Conservation (phyloP, 2,113 vertebrate genomes). For the Taurulus bubalis region DNA sequence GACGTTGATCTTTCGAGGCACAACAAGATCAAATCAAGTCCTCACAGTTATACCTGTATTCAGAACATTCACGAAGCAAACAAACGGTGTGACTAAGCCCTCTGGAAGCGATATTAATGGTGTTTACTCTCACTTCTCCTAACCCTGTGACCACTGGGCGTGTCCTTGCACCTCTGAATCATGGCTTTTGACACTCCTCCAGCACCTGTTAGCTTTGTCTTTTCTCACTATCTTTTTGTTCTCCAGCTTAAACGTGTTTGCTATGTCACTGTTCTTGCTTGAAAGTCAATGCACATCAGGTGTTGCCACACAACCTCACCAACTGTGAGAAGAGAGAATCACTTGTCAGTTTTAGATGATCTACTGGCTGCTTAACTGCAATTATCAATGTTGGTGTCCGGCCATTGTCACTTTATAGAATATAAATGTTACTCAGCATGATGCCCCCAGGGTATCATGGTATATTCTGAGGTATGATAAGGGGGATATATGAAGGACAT, state of each 20-base stretch:
- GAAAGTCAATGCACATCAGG: constrained; percentile 30
- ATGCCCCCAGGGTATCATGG: background rate
- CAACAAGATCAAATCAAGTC: constrained; percentile 24
- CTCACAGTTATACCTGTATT: constrained; percentile 23
- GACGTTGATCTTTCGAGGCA: background rate
- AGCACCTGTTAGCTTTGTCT: constrained; percentile 48
- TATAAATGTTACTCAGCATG: background rate
- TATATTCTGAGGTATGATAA: background rate
- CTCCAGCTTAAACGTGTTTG: constrained; percentile 19
- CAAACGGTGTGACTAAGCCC: constrained; percentile 38
- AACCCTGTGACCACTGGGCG: constrained; percentile 59
- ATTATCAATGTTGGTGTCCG: background rate
- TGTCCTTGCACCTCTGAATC: constrained; percentile 67
- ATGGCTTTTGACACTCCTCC: constrained; percentile 57
- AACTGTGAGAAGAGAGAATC: background rate
- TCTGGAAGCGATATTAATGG: constrained; percentile 63
- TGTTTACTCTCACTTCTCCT: constrained; percentile 74
- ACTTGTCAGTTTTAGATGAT: constrained; percentile 17
- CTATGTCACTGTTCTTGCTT: constrained; percentile 15
- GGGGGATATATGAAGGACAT: constrained; percentile 11
- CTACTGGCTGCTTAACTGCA: constrained; percentile 16
- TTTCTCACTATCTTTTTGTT: constrained; percentile 49
- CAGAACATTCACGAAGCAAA: constrained; percentile 51
- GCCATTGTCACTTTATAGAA: constrained; percentile 19
- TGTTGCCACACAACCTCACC: background rate